These are phyloP conservation scores for Lithophane leautieri DNA, from an alignment of 2,888 invertebrate species.

Conservation along the genomic window DNA sequence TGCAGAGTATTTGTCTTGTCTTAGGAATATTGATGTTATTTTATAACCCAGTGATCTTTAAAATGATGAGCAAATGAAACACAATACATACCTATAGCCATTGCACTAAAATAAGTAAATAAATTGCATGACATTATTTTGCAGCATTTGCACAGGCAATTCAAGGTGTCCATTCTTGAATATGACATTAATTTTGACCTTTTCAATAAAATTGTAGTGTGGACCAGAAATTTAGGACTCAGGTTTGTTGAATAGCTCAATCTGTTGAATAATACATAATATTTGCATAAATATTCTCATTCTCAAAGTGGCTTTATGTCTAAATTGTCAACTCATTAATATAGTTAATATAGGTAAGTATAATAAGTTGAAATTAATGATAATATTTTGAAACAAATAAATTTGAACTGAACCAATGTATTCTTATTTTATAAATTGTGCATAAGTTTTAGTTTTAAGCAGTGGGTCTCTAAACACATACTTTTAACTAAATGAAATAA, in stretches of 20 bases:
- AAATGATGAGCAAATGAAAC: conserved; percentile 17
- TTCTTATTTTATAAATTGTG: conserved; percentile 49
- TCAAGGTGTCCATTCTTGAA: background rate
- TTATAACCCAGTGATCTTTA: conserved; percentile 37
- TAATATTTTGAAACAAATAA: conserved; percentile 10
- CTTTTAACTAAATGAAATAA: conserved; percentile 5
- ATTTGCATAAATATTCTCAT: background rate
- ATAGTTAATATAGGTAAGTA: conserved; percentile 10
- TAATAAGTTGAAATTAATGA: conserved; percentile 27
- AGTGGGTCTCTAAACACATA: conserved; percentile 8
- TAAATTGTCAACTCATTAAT: conserved; percentile 36
- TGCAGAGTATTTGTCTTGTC: conserved; percentile 43
- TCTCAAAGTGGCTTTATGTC: conserved; percentile 5
- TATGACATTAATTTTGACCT: conserved; percentile 30
- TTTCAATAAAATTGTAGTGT: conserved; percentile 10
- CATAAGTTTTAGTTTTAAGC: conserved; percentile 17
- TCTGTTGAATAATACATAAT: conserved; percentile 9
- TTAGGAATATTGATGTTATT: conserved; percentile 50
- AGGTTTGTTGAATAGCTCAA: too few species aligned
- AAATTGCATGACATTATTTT: background rate
- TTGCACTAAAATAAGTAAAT: background rate
- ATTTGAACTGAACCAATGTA: conserved; percentile 38
- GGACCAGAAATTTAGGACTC: background rate
- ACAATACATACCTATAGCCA: conserved; percentile 6
- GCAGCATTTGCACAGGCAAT: conserved; percentile 1